A percentile compares a stretch with the other conserved stretches of the same genome.
These are phyloP conservation scores for Nudaria mundana DNA, from an alignment of 2,888 invertebrate genomes.

Conservation along the genomic window DNA sequence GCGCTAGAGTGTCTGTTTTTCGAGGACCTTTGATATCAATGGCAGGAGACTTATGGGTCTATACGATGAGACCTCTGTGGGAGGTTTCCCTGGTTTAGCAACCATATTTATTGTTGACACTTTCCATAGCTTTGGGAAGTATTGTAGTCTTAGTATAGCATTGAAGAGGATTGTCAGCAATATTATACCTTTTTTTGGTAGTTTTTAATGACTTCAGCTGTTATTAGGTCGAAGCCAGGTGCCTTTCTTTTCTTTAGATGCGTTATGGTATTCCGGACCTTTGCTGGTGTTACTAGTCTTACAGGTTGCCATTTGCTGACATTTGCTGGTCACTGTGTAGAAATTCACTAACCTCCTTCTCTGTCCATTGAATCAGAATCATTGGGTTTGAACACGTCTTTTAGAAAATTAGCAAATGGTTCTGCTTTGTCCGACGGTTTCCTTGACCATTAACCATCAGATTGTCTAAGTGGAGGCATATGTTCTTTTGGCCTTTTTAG, in stretches of 20 bases:
- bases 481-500: background rate
- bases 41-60: too few relatives aligned
- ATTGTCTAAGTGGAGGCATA: background rate
- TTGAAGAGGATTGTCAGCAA: constrained; percentile 1
- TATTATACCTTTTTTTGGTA: background rate
- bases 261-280: background rate
- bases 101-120: background rate
- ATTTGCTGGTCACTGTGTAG: too few relatives aligned
- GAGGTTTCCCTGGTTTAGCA: background rate
- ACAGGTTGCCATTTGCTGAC: too few relatives aligned
- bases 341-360: too few relatives aligned
- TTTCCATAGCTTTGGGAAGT: background rate
- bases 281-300: too few relatives aligned
- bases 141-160: background rate
- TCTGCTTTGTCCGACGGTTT: background rate
- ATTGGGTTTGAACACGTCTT: background rate
- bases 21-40: too few relatives aligned
- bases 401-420: background rate
- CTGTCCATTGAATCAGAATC: background rate
- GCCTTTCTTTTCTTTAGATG: background rate
- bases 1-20: too few relatives aligned
- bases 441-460: background rate
- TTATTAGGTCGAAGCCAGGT: background rate
- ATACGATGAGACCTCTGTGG: too few relatives aligned
- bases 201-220: background rate